Conservation (phyloP, 1,140 invertebrate genomes). For the Carposina sasakii region DNA sequence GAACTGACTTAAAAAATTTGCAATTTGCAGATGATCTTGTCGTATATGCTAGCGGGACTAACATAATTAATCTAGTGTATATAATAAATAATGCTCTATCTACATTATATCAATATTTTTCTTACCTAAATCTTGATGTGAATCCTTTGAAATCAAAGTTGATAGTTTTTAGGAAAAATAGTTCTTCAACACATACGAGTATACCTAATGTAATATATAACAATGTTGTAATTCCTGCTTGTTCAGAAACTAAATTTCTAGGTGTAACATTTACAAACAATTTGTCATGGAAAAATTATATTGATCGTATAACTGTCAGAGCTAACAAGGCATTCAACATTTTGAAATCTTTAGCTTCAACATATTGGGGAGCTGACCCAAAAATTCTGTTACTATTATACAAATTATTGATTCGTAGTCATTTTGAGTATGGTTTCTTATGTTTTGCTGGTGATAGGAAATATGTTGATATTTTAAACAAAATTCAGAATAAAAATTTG, state of each 20-base stretch:
- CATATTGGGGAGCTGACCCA: neutral
- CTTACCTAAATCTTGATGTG: constrained; percentile 11
- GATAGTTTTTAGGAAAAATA: constrained; percentile 8
- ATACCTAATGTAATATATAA: constrained; percentile 1
- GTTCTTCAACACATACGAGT: no score
- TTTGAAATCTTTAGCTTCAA: neutral
- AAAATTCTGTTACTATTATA: constrained; percentile 6
- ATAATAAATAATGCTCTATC: constrained; percentile 8
- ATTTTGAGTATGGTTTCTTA: constrained; percentile 8
- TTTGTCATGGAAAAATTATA: constrained; percentile 16
- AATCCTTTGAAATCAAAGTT: constrained; percentile 13
- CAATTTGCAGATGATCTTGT: constrained; percentile 29
- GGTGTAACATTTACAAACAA: constrained; percentile 20
- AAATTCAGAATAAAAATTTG: constrained; percentile 9
- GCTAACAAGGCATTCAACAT: neutral
- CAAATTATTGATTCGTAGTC: constrained; percentile 1
- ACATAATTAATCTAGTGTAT: neutral
- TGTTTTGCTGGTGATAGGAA: constrained; percentile 1
- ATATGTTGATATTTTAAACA: neutral
- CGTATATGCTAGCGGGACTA: constrained; percentile 7
- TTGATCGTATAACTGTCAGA: neutral
- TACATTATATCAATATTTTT: constrained; percentile 13
- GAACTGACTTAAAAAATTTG: constrained; percentile 15
- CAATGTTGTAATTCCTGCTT: neutral
- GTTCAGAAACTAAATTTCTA: constrained; percentile 12